Evolutionary conservation across 2,888 invertebrate species (phyloP).

Genomic region (Apotomis betuletana): DNA sequence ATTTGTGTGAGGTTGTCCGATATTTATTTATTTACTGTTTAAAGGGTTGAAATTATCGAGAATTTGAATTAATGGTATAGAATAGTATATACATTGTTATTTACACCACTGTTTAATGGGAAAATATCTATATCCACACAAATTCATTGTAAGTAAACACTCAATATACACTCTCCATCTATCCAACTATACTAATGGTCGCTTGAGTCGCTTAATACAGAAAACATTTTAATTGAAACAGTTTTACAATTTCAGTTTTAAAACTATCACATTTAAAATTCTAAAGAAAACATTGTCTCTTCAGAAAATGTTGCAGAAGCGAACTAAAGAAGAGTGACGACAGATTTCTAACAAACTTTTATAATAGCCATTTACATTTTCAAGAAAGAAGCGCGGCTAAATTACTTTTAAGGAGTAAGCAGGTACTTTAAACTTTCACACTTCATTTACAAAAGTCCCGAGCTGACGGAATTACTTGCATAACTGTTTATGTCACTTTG

Average conservation of each 20-base stretch:
- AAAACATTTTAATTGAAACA: neutral
- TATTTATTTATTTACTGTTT: too few relatives aligned
- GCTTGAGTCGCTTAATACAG: neutral
- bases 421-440: slow-evolving; percentile 41
- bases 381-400: slow-evolving; percentile 32
- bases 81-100: too few relatives aligned
- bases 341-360: slow-evolving; percentile 38
- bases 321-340: slow-evolving; percentile 33
- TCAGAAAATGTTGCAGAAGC: slow-evolving; percentile 1
- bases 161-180: too few relatives aligned
- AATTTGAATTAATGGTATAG: too few relatives aligned
- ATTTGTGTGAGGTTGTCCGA: too few relatives aligned
- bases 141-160: too few relatives aligned
- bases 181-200: too few relatives aligned
- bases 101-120: too few relatives aligned
- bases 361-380: slow-evolving; percentile 37
- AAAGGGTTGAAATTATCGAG: too few relatives aligned
- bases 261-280: slow-evolving; percentile 6
- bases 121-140: too few relatives aligned
- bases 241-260: neutral
- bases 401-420: slow-evolving; percentile 29
- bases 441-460: slow-evolving; percentile 31
- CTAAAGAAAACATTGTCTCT: neutral
- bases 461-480: slow-evolving; percentile 17
- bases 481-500: slow-evolving; percentile 17